These are phyloP conservation scores for Lithophane leautieri DNA, from an alignment of 2,888 invertebrate species.

Conservation along the genomic window DNA sequence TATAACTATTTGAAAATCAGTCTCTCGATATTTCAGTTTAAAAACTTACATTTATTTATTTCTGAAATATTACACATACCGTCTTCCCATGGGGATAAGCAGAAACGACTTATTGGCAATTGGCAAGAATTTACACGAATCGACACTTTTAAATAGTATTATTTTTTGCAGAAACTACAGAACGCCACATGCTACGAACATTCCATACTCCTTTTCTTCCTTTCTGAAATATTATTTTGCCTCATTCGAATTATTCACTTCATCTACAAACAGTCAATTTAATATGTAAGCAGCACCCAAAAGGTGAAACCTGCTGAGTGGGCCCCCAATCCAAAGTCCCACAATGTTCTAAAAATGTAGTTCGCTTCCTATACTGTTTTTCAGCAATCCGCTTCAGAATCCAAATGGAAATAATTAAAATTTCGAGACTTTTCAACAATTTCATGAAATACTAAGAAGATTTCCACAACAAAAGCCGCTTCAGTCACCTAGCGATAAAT, in stretches of 20 bases:
- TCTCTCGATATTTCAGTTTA: too few relatives aligned
- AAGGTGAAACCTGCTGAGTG: too few relatives aligned
- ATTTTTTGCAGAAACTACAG: background rate
- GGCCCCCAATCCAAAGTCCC: too few relatives aligned
- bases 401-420: background rate
- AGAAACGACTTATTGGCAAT: too few relatives aligned
- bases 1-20: background rate
- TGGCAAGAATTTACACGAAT: too few relatives aligned
- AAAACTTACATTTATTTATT: too few relatives aligned
- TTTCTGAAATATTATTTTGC: background rate
- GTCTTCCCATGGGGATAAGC: background rate
- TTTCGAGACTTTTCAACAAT: background rate
- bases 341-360: background rate
- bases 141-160: too few relatives aligned
- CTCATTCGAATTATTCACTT: background rate
- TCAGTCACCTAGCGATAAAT: conserved; percentile 32
- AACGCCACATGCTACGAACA: background rate
- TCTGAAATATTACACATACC: background rate
- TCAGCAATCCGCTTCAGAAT: background rate
- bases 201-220: background rate
- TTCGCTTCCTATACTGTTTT: background rate
- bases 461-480: background rate
- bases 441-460: background rate
- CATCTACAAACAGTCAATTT: background rate
- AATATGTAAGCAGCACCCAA: too few relatives aligned